Percentiles rank a stretch among this genome's conserved stretches.
Evolutionary conservation across 2,797 vertebrate genomes (phyloP).

Genomic region (Enoplosus armatus): DNA sequence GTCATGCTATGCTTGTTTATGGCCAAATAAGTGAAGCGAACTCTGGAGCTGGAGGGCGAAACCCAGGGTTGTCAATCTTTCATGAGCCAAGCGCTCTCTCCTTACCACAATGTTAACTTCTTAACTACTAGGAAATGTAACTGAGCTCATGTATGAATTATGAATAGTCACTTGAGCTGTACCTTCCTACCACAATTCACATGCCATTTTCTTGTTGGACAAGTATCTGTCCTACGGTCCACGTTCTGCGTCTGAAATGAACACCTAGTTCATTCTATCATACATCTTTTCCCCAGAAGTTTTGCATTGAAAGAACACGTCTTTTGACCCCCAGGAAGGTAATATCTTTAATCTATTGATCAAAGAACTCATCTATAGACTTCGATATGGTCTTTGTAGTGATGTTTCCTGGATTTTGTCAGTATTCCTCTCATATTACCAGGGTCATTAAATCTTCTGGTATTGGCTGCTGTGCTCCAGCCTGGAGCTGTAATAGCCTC

Average conservation of each 20-base stretch:
- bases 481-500: constrained; percentile 64
- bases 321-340: background rate
- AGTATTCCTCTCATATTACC: constrained; percentile 42
- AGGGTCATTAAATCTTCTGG: constrained; percentile 61
- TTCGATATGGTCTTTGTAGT: constrained; percentile 21
- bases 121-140: constrained; percentile 54
- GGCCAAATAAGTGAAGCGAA: constrained; percentile 38
- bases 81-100: constrained; percentile 49
- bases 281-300: background rate
- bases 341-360: constrained; percentile 34
- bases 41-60: constrained; percentile 40
- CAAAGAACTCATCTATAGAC: constrained; percentile 34
- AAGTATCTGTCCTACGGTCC: constrained; percentile 2
- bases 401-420: constrained; percentile 45
- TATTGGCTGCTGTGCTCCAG: constrained; percentile 46
- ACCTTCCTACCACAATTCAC: constrained; percentile 6
- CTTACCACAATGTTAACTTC: constrained; percentile 51
- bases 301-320: constrained; percentile 4
- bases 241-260: background rate
- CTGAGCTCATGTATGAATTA: constrained; percentile 60
- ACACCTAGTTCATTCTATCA: background rate
- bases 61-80: constrained; percentile 63
- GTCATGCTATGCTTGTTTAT: constrained; percentile 43
- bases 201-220: constrained; percentile 2
- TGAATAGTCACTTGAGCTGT: constrained; percentile 40